phyloP scores from a whole-genome alignment of 1,140 invertebrate species.

The Orius laevigatus region DNA sequence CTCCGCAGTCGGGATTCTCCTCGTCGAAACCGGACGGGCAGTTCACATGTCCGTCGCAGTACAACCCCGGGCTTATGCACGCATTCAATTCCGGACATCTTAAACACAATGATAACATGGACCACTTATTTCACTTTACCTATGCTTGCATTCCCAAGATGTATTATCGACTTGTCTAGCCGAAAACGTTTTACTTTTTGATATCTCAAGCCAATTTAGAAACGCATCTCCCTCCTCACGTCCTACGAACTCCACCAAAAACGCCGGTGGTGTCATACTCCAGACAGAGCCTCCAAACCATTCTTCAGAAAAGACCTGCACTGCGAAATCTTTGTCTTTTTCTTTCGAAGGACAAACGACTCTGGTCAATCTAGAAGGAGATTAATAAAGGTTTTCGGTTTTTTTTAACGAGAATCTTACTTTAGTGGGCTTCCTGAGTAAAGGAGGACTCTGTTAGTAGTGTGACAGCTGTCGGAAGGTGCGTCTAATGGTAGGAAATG shows the following conservation, averaged over 20 bases:
- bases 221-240: constrained; percentile 50
- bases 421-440: constrained; percentile 39
- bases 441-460: constrained; percentile 51
- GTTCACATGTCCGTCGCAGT: constrained; percentile 72
- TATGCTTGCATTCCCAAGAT: constrained; percentile 8
- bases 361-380: constrained; percentile 39
- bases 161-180: constrained; percentile 21
- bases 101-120: no score
- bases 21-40: constrained; percentile 76
- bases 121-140: no score
- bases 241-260: constrained; percentile 53
- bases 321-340: constrained; percentile 42
- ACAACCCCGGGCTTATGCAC: constrained; percentile 65
- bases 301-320: constrained; percentile 59
- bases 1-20: constrained; percentile 49
- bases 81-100: constrained; percentile 78
- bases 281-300: constrained; percentile 29
- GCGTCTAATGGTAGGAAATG: constrained; percentile 23
- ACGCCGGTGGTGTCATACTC: constrained; percentile 31
- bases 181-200: constrained; percentile 44
- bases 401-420: constrained; percentile 15
- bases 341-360: constrained; percentile 56
- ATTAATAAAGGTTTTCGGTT: neutral
- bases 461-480: constrained; percentile 34
- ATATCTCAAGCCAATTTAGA: constrained; percentile 63